Evolutionary conservation across 2,113 vertebrate species (phyloP).

Genomic region (Otolemur garnettii): DNA sequence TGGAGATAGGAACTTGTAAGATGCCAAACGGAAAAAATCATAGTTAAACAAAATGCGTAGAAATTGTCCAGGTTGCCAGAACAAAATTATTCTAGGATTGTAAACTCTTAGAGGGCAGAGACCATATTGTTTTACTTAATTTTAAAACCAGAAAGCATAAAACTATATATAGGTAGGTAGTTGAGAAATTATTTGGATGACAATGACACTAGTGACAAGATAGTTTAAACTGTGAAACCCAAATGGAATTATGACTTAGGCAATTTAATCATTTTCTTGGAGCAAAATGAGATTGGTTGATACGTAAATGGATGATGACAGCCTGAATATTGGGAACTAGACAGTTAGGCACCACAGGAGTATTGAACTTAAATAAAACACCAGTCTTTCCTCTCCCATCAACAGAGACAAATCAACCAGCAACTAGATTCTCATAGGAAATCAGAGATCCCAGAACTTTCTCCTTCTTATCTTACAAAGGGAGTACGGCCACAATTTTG

Average conservation of each 20-base stretch:
- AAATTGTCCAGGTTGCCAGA: not conserved
- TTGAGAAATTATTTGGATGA: slow-evolving; percentile 20
- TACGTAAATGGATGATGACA: slow-evolving; percentile 64
- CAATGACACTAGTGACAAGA: not conserved
- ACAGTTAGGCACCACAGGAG: not conserved
- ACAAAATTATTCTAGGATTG: not conserved
- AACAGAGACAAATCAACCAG: not conserved
- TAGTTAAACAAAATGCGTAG: not conserved
- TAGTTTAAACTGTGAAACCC: slow-evolving; percentile 45
- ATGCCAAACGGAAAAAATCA: not conserved
- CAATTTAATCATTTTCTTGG: slow-evolving; percentile 62
- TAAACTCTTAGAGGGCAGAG: slow-evolving; percentile 34
- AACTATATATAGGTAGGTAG: not conserved
- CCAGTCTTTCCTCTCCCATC: not conserved
- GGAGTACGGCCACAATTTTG: not conserved
- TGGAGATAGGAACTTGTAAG: not conserved
- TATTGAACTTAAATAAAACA: slow-evolving; percentile 53
- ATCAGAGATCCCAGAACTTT: not conserved
- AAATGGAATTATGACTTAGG: slow-evolving; percentile 62
- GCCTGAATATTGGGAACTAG: slow-evolving; percentile 2
- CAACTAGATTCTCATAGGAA: not conserved
- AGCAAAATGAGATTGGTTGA: slow-evolving; percentile 57
- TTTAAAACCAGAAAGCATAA: not conserved
- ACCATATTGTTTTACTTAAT: not conserved
- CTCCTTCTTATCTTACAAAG: not conserved